Evolutionary conservation across 2,113 vertebrate species (phyloP), one percentile per base, ranked within the genome.

Genomic region (Paramisgurnus dabryanus): DNA sequence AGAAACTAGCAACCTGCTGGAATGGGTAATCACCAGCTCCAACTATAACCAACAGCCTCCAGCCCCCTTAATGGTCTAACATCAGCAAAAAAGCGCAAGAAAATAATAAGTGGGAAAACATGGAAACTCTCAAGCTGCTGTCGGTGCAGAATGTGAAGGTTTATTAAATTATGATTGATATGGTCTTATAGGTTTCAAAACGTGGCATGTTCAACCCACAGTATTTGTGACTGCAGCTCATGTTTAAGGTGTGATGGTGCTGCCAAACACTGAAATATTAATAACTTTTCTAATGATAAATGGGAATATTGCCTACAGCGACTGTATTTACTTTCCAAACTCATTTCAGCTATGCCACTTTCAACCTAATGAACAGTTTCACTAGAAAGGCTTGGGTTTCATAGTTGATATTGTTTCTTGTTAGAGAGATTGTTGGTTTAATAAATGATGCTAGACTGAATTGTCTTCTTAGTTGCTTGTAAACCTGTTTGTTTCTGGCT

Each of bases 21-120:
- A 55, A 63, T 63, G 60, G 57, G 67, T 67, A 81, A 80, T 78
- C 82, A 86, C 83, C 83, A 84, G 61, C 81, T 83, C 80, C 80
- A 61, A 67, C 70, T 18, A 80, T 76, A 77, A 76, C 74, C 74
- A 67, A 80, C 69, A 73, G 79, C 79, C 69, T 57, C 53, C 49
- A 80, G 69, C 18, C 79, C 80, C 83, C 80, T 88, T 90, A 90
- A 90, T 90, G 89, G 88, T 81, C 85, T 85, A 85, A 87, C 87
- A 89, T 89, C 55, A 79, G 68, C 58, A 82, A 80, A 41, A 82
- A 64, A 45, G 34, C 41, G n/a, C 64, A 22, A 50, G 79, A 57
- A 84, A 71, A 67, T 84, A 67, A 78, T 45, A 69, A 72, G 57
- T 65, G 67, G 22, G 61, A 78, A 76, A 67, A 66, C 18, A 71